Evolutionary conservation across 2,797 vertebrate species (phyloP), one percentile per base, ranked within the genome.

Genomic region (Pygocentrus nattereri): DNA sequence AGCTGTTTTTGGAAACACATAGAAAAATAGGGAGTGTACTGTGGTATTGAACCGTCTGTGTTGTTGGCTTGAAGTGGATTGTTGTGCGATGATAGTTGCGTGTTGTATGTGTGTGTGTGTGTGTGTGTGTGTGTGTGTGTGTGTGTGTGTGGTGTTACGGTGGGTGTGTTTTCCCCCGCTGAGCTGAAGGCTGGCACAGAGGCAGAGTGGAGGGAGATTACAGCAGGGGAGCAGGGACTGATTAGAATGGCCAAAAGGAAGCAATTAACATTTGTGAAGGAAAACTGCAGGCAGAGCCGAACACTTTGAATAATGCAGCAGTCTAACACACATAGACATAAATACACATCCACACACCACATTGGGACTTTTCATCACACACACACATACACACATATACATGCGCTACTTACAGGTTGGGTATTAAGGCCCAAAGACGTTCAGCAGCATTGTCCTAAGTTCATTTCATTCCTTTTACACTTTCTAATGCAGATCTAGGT

Each of bases 201-300:
- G 69, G 30, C 49, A 52, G 58, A 56, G 74, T 71, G 59, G 61
- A 81, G 82, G 70, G 54, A 76, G 82, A 84, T 89, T 84, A 87
- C 81, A 85, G 85, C 41, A 2, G 74, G 73, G 78, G 87, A 77
- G 78, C 79, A 87, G 82, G 73, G 75, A 70, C 82, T 88, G 87
- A 90, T 91, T 88, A 91, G 89, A 90, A 88, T 74, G 78, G 83
- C 84, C 84, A 86, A 86, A 87, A 87, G 79, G 65, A 87, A 82
- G 82, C 85, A 91, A 89, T 91, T 90, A 88, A 41, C 67, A 73
- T 49, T 59, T 67, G 74, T 54, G 78, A 78, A 72, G 38, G 70
- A 54, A 72, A 79, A 83, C 74, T 65, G 71, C 79, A 85, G 83
- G 79, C 85, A 73, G 69, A 65, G 80, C 64, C 44, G 50, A 34